Base-by-base conservation (phyloP, 2,888 invertebrate species). In the Mellilla xanthometata region DNA sequence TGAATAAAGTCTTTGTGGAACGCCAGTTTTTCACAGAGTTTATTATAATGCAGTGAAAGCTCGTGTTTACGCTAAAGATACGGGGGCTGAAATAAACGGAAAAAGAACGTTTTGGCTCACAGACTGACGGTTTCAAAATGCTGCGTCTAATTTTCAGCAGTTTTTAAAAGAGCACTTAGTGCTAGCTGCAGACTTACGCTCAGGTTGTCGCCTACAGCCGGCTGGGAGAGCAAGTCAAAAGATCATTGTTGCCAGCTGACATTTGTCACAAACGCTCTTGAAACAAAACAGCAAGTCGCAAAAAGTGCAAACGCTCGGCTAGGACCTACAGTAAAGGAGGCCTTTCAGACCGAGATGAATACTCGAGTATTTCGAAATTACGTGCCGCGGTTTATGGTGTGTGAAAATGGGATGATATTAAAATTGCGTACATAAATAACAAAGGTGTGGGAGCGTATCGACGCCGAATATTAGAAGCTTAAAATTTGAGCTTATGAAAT, bases 201-300 rank as follows among this genome's bases (percentile, higher is more conserved):
- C 61, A 48, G 34, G 40, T 51, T 44, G 34, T 62, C 52, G 67
- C 67, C 54, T 34, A 49, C 40, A 67, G 70, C 64, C 67, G 55
- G 55, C 62, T 56, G 61, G 65, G 55, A 54, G 59, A 62, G 64
- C 64, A 67, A 68, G 76, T 83, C 77, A 81, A 85, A 84, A 81
- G 82, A 76, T 76, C 79, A 83, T 82, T 84, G 84, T 85, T 69
- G 60, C 58, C 52, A 54, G 62, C 70, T 62, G 61, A 66, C 71
- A 65, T 53, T 58, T 75, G 76, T 75, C 61, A 70, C 72, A 73
- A 78, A 77, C 70, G 68, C 67, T 68, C 73, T 72, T 62, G 60
- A 64, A 72, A 68, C 57, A 58, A 50, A 51, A 64, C 62, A 65
- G 65, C 62, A 50, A 36, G 45, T 24, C 47, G 65, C 56, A 59